Base-by-base conservation (phyloP, 1,140 invertebrate species). In the Macrotrachela quadricornifera region DNA sequence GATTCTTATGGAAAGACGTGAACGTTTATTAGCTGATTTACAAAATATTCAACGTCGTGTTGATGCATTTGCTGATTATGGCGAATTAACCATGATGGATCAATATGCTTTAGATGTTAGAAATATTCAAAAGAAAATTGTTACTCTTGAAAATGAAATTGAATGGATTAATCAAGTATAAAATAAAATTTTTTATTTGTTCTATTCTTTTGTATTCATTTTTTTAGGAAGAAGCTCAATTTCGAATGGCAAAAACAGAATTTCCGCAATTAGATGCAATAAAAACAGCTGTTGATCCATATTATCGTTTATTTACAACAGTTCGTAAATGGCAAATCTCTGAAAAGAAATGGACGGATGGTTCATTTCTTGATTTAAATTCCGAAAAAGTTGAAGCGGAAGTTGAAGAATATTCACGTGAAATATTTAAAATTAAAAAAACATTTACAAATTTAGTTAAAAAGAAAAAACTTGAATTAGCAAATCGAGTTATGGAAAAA, bases 301-400 rank as follows among this genome's bases (percentile, higher is more conserved):
- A 54, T 49, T 36, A 40, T 14, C 30, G 53, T 38, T 21, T 54
- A 6, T 54, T 54, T 37, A 50, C 42, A n/a, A 49, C 53, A 37
- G 47, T 50, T 54, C 46, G 40, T 10, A 48, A 49, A 50, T 54
- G 53, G 53, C 53, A 54, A 49, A 30, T 39, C 45, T 39, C 42
- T 17, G 53, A 54, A 44, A 92, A 11, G 73, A 78, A 41, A 40
- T 76, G 75, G 75, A 68, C 67, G 44, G 70, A 74, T 63, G 73
- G 85, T 17, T 77, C 84, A 6, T 88, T 92, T 66, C 63, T 70
- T 47, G 77, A 76, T 11, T 69, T 94, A 49, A 80, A 91, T 68
- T 80, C 85, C 1, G 81, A 86, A 54, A 74, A 76, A 57, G 80
- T 94, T 50, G 74, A 78, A 36, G 81, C 82, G 53, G 69, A 71